Conservation (phyloP, 2,113 vertebrate species). For the Pantherophis guttatus region DNA sequence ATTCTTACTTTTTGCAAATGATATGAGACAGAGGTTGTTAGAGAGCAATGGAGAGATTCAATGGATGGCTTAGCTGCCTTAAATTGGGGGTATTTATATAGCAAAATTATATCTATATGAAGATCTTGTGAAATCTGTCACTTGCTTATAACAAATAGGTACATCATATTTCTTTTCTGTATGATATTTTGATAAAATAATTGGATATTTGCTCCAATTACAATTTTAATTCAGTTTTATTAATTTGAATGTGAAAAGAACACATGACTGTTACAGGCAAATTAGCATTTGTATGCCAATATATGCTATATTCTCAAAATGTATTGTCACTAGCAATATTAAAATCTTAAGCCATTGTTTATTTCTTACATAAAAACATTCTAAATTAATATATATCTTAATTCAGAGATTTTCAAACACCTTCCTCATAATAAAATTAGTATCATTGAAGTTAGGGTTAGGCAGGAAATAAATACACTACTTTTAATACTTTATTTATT, state of each 20-base stretch:
- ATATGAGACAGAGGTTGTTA: not conserved
- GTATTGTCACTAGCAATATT: not conserved
- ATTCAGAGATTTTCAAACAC: not conserved
- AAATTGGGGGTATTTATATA: not conserved
- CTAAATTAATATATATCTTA: not conserved
- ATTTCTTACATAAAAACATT: not conserved
- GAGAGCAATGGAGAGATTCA: not conserved
- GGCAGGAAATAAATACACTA: not conserved
- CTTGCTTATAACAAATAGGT: not conserved
- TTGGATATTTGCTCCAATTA: not conserved
- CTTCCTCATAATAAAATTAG: not conserved
- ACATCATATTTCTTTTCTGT: not conserved
- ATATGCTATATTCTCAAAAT: not conserved
- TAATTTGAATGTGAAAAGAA: not conserved
- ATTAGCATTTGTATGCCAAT: not conserved
- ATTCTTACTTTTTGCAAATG: not conserved
- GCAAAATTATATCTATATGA: not conserved
- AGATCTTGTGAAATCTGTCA: not conserved
- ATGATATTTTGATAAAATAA: not conserved
- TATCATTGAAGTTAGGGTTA: not conserved
- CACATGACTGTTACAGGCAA: not conserved
- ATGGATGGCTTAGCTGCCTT: not conserved
- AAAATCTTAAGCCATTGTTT: not conserved
- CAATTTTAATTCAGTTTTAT: not conserved
- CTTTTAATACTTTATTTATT: not conserved